Evolutionary conservation across 2,888 invertebrate species (phyloP), one percentile per base, ranked within the genome.

Genomic region (Agrochola lychnidis): DNA sequence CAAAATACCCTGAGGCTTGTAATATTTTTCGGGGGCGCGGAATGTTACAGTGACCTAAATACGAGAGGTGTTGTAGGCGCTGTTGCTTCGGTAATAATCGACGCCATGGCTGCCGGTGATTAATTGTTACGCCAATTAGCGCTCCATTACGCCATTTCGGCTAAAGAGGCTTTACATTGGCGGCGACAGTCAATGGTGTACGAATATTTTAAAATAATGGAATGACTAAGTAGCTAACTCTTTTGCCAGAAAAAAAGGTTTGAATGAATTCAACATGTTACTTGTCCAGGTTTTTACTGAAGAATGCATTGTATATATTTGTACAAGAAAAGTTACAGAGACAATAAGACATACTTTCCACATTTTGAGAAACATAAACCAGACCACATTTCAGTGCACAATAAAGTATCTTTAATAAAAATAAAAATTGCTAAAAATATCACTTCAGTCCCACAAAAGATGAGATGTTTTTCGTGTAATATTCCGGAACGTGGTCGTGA

Each of bases 41-140:
- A 62, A 59, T 69, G 72, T 70, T 56, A 63, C 77, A 53, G 64
- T 86, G 87, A 88, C 87, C 88, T 78, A 79, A 76, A 86, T 84
- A 77, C 70, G 68, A 30, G 64, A 62, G 63, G 68, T 81, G 68
- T 70, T 80, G 56, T 48, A 70, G 68, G 56, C 67, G 64, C 69
- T 69, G 73, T 73, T 84, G 82, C 64, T 70, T 72, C 59, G 74
- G 69, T 66, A 74, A 82, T 84, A 81, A 86, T 72, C 72, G 79
- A 76, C 73, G 71, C 62, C 62, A 56, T 67, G 45, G 70, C 76
- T 73, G 73, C 71, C 68, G 57, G 72, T 81, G 76, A 88, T 87
- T 84, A 86, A 86, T 87, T 84, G 78, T 81, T 72, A 76, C 70
- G 82, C 84, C 70, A 78, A 88, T 84, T 87, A 88, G 76, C 75